These are phyloP conservation scores for Brienomyrus longianalis DNA, from an alignment of 2,113 vertebrate species.

Conservation along the genomic window DNA sequence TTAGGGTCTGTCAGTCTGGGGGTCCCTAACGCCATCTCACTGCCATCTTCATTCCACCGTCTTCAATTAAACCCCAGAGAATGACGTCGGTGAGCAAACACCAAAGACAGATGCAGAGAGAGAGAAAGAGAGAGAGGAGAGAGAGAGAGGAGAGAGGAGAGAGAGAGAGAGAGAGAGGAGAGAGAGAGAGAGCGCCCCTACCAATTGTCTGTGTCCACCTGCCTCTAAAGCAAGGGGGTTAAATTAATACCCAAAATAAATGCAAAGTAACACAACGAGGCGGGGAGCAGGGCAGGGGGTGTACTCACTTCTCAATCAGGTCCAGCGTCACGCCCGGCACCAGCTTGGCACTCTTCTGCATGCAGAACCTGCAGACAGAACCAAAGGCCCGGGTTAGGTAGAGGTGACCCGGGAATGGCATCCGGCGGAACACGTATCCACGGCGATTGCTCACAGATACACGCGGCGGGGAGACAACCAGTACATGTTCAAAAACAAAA, in stretches of 20 bases:
- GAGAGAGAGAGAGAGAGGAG: neutral
- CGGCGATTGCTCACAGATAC: neutral
- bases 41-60: neutral
- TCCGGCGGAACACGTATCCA: neutral
- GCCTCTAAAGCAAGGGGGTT: neutral
- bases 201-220: neutral
- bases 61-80: conserved; percentile 25
- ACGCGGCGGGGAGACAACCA: neutral
- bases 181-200: neutral
- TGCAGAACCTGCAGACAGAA: conserved; percentile 79
- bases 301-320: conserved; percentile 94
- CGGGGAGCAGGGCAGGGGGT: neutral
- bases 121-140: neutral
- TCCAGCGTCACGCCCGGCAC: conserved; percentile 97
- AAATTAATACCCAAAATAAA: neutral
- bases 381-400: conserved; percentile 15
- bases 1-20: too few relatives aligned
- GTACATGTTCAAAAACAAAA: neutral
- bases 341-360: conserved; percentile 95
- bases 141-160: neutral
- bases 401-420: neutral
- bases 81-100: neutral
- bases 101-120: neutral
- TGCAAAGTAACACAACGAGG: neutral
- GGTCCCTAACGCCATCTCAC: neutral